Conservation (phyloP, 1,140 invertebrate species). For the Dinoponera quadriceps region DNA sequence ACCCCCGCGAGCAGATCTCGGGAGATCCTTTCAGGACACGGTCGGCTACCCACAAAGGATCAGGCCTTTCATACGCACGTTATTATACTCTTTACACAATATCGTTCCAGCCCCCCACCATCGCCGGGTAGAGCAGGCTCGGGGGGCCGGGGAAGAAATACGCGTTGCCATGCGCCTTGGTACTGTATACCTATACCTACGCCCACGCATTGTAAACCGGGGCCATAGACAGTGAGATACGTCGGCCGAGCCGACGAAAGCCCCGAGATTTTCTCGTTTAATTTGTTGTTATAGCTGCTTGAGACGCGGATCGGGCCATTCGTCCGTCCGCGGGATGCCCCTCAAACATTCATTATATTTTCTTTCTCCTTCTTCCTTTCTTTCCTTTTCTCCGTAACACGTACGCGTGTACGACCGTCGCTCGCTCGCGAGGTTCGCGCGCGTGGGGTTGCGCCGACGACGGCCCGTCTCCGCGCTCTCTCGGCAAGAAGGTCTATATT, state of each 20-base stretch:
- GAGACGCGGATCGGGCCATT: conserved; percentile 73
- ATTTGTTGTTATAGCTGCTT: conserved; percentile 85
- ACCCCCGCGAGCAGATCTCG: conserved; percentile 62
- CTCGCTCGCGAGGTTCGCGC: conserved; percentile 19
- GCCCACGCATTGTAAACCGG: conserved; percentile 67
- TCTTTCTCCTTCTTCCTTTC: conserved; percentile 44
- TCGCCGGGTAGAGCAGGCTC: not conserved
- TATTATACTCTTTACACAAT: conserved; percentile 85
- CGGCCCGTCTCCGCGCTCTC: conserved; percentile 60
- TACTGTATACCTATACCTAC: conserved; percentile 49
- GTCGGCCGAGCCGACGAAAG: conserved; percentile 71
- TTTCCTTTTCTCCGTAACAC: conserved; percentile 73
- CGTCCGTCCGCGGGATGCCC: conserved; percentile 61
- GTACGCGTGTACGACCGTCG: conserved; percentile 39
- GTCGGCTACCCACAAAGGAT: conserved; percentile 84
- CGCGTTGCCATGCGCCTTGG: conserved; percentile 67
- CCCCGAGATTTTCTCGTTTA: conserved; percentile 78
- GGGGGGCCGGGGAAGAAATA: conserved; percentile 39
- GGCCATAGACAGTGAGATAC: conserved; percentile 45
- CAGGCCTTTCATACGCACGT: conserved; percentile 77
- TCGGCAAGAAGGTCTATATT: conserved; percentile 53
- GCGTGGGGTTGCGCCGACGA: conserved; percentile 44
- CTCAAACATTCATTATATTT: conserved; percentile 85
- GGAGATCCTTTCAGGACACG: conserved; percentile 83
- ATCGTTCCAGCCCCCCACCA: conserved; percentile 77